Conservation (phyloP, 1,140 invertebrate genomes). For the Bombyx mandarina region DNA sequence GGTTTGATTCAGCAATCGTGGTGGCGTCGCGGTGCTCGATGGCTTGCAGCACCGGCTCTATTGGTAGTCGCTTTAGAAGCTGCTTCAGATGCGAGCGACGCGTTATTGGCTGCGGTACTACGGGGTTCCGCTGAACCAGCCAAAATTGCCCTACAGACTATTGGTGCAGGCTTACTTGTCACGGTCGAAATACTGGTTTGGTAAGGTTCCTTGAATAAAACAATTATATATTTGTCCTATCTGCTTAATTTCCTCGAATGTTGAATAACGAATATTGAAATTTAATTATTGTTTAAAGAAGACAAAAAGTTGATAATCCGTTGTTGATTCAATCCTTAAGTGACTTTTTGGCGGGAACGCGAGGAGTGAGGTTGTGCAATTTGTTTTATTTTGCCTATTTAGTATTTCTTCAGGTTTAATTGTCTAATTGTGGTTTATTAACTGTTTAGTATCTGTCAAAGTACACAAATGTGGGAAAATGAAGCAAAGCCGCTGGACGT, state of each 20-base stretch:
- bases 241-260: too few relatives aligned
- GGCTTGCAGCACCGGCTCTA: constrained; percentile 49
- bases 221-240: not conserved
- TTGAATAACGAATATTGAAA: too few relatives aligned
- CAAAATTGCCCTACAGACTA: constrained; percentile 26
- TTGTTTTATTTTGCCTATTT: not conserved
- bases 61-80: constrained; percentile 46
- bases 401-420: too few relatives aligned
- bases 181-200: constrained; percentile 56
- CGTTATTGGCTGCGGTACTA: constrained; percentile 36
- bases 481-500: too few relatives aligned
- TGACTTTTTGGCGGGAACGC: too few relatives aligned
- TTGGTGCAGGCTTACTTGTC: constrained; percentile 37
- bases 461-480: too few relatives aligned
- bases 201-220: constrained; percentile 16
- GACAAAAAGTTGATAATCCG: too few relatives aligned
- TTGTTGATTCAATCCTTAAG: too few relatives aligned
- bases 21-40: constrained; percentile 49
- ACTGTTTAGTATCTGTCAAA: too few relatives aligned
- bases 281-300: too few relatives aligned
- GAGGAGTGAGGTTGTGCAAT: not conserved
- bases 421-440: too few relatives aligned
- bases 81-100: constrained; percentile 48
- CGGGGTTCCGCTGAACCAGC: constrained; percentile 32
- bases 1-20: constrained; percentile 36